Conservation (phyloP, 2,113 vertebrate species). For the Oryzias woworae region DNA sequence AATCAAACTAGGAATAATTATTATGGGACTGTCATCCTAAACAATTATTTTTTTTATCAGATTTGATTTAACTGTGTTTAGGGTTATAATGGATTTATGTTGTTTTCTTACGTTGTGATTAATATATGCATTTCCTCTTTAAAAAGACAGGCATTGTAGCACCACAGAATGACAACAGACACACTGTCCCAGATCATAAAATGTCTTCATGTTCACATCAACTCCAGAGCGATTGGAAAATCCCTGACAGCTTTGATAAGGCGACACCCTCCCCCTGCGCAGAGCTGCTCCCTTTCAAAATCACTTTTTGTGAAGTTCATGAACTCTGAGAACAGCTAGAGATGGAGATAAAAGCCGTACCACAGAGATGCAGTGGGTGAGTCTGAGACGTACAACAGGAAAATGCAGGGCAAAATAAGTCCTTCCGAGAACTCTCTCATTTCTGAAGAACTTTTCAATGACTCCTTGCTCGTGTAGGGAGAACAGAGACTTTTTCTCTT, state of each 20-base stretch:
- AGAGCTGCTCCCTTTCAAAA: conserved; percentile 22
- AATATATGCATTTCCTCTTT: conserved; percentile 16
- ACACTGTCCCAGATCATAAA: conserved; percentile 23
- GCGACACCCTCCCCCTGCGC: conserved; percentile 29
- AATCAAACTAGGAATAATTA: too few relatives aligned
- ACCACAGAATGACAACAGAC: conserved; percentile 31
- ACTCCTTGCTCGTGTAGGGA: conserved; percentile 24
- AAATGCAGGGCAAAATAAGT: conserved; percentile 18
- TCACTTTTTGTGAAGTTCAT: conserved; percentile 53
- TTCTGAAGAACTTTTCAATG: conserved; percentile 23
- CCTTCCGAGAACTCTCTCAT: conserved; percentile 35
- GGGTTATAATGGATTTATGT: conserved; percentile 12
- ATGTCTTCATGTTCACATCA: conserved; percentile 40
- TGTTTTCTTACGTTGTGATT: conserved; percentile 27
- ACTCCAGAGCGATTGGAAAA: conserved; percentile 35
- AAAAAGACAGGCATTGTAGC: conserved; percentile 10
- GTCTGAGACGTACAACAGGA: conserved; percentile 4
- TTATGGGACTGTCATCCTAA: too few relatives aligned
- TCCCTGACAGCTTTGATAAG: conserved; percentile 59
- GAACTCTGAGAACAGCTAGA: conserved; percentile 43
- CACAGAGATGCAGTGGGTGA: not conserved
- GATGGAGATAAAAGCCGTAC: not conserved
- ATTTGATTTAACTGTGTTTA: not conserved
- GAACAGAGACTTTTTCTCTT: conserved; percentile 40
- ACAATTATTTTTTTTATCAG: too few relatives aligned